These are phyloP conservation scores for Mormyrus iriodes DNA, from an alignment of 2,113 vertebrate genomes.

Conservation along the genomic window DNA sequence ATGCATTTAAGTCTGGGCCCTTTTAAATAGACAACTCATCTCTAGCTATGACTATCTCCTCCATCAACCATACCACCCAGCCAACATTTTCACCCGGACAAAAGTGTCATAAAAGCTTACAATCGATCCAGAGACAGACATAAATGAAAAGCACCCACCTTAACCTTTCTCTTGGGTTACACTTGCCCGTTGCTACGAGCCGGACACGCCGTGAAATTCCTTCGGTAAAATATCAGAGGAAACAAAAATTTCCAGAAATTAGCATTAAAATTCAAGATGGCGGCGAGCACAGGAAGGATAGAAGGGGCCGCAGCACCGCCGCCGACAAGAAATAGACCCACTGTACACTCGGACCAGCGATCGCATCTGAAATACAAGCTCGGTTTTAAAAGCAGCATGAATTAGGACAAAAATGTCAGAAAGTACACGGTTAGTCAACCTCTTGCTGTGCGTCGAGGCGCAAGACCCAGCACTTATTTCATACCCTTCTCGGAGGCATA, in stretches of 20 bases:
- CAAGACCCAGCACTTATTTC: neutral
- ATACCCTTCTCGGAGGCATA: slow-evolving; percentile 50
- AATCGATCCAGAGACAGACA: neutral
- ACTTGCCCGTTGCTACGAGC: slow-evolving; percentile 28
- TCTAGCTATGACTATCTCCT: slow-evolving; percentile 7
- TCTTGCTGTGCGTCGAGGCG: too few relatives aligned
- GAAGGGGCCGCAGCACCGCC: slow-evolving; percentile 56
- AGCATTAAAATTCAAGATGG: slow-evolving; percentile 77
- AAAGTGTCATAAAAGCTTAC: slow-evolving; percentile 28
- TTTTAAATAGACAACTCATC: slow-evolving; percentile 20
- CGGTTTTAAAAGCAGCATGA: neutral
- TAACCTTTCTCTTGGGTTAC: slow-evolving; percentile 16
- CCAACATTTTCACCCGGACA: slow-evolving; percentile 35
- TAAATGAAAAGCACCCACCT: slow-evolving; percentile 48
- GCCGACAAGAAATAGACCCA: slow-evolving; percentile 57
- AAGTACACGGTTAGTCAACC: neutral
- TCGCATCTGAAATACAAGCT: neutral
- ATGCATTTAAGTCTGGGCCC: neutral
- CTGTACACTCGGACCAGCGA: slow-evolving; percentile 24
- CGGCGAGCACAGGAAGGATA: slow-evolving; percentile 50
- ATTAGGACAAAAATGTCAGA: neutral
- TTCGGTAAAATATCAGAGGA: slow-evolving; percentile 51
- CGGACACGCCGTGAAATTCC: slow-evolving; percentile 35
- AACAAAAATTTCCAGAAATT: slow-evolving; percentile 62
- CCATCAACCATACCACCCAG: slow-evolving; percentile 24